These are phyloP conservation scores for Hiodon alosoides DNA, from an alignment of 2,113 vertebrate species.

Conservation along the genomic window DNA sequence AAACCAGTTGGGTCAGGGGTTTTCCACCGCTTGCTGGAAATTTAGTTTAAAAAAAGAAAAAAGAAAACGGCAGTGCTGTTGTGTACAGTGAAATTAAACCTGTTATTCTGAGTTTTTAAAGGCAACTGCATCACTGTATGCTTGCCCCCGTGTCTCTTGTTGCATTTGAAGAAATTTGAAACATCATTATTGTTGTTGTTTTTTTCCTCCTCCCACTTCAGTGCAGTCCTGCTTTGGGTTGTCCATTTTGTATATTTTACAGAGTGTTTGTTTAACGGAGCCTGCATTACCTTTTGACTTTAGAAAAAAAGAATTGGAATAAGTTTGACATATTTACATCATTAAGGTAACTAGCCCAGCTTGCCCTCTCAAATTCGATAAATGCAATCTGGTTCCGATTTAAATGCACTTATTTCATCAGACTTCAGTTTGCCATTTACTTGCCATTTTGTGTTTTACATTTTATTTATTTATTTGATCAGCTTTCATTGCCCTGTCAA, in stretches of 20 bases:
- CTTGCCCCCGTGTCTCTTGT: constrained; percentile 55
- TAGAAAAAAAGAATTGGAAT: constrained; percentile 44
- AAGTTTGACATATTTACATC: constrained; percentile 20
- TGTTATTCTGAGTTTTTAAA: constrained; percentile 77
- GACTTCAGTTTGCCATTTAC: background rate
- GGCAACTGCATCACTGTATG: constrained; percentile 66
- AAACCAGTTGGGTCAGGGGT: constrained; percentile 46
- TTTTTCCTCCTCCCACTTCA: constrained; percentile 23
- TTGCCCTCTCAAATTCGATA: constrained; percentile 37
- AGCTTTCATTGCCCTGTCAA: constrained; percentile 54
- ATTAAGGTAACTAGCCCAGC: background rate
- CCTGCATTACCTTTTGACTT: constrained; percentile 32
- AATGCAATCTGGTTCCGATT: constrained; percentile 42
- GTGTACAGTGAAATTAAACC: constrained; percentile 61
- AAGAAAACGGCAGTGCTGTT: constrained; percentile 49
- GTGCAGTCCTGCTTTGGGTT: constrained; percentile 45
- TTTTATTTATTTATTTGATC: constrained; percentile 29
- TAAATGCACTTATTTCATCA: background rate
- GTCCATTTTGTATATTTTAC: constrained; percentile 30
- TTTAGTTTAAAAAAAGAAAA: background rate
- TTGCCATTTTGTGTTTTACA: constrained; percentile 40
- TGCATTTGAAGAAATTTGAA: constrained; percentile 37
- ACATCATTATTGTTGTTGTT: background rate
- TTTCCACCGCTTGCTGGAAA: constrained; percentile 44
- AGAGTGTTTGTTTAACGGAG: constrained; percentile 11